phyloP scores from a whole-genome alignment of 2,797 vertebrate genomes.

The Crocidura indochinensis region DNA sequence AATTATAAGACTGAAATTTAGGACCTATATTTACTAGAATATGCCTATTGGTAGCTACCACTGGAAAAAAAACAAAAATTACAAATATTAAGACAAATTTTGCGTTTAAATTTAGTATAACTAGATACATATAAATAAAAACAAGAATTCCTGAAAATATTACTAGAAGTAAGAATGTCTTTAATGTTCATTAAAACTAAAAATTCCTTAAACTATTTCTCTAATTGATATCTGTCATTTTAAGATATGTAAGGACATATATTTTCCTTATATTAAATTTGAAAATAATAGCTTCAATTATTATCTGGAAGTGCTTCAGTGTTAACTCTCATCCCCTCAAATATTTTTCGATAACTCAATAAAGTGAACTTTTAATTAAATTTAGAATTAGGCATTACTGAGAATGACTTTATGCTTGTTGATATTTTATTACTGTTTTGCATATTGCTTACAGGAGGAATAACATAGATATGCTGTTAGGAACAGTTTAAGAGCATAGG shows the following conservation, averaged over 20 bases:
- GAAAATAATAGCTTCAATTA: conserved; percentile 34
- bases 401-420: conserved; percentile 38
- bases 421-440: conserved; percentile 29
- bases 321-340: background rate
- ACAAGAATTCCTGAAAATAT: conserved; percentile 1
- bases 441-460: background rate
- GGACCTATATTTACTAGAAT: too few relatives aligned
- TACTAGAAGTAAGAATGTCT: background rate
- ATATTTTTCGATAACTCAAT: conserved; percentile 19
- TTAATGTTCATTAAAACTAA: too few relatives aligned
- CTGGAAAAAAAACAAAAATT: too few relatives aligned
- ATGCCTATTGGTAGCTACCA: too few relatives aligned
- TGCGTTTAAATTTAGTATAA: conserved; percentile 25
- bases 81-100: background rate
- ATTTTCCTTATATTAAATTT: background rate
- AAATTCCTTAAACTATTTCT: too few relatives aligned
- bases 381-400: conserved; percentile 48
- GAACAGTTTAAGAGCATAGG: background rate
- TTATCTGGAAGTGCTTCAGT: background rate
- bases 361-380: conserved; percentile 33
- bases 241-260: background rate
- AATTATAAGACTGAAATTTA: too few relatives aligned
- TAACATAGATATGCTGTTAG: conserved; percentile 33
- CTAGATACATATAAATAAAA: conserved; percentile 6
- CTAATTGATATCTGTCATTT: background rate